Conservation (phyloP, 2,797 vertebrate species). For the Phrynocephalus guinanensis region DNA sequence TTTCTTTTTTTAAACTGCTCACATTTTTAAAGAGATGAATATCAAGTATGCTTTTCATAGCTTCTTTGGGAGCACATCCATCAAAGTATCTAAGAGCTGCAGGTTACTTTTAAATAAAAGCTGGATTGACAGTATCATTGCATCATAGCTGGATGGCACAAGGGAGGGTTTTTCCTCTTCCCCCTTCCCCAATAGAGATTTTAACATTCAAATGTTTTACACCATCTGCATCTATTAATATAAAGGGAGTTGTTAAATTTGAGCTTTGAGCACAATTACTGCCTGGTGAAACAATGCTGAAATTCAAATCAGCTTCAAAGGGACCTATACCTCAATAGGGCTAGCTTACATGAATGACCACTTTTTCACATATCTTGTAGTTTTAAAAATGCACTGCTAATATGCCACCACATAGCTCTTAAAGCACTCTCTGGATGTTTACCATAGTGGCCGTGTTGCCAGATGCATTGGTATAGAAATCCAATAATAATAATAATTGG, state of each 20-base stretch:
- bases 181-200: background rate
- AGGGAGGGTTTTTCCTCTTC: background rate
- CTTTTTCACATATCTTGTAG: background rate
- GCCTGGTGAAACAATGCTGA: background rate
- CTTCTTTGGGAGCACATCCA: background rate
- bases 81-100: background rate
- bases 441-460: too few species aligned
- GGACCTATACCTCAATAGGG: background rate
- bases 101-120: background rate
- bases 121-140: slow-evolving; percentile 17
- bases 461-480: too few species aligned
- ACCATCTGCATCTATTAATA: background rate
- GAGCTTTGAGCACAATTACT: slow-evolving; percentile 1
- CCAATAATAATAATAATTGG: too few species aligned
- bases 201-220: slow-evolving; percentile 4
- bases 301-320: background rate
- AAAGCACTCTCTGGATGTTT: too few species aligned
- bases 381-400: too few species aligned
- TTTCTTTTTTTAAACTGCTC: background rate
- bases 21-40: background rate
- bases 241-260: background rate
- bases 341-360: background rate
- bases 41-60: background rate
- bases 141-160: background rate
- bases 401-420: too few species aligned